Conservation (phyloP, 2,797 vertebrate genomes). For the Steatocranus sp. region DNA sequence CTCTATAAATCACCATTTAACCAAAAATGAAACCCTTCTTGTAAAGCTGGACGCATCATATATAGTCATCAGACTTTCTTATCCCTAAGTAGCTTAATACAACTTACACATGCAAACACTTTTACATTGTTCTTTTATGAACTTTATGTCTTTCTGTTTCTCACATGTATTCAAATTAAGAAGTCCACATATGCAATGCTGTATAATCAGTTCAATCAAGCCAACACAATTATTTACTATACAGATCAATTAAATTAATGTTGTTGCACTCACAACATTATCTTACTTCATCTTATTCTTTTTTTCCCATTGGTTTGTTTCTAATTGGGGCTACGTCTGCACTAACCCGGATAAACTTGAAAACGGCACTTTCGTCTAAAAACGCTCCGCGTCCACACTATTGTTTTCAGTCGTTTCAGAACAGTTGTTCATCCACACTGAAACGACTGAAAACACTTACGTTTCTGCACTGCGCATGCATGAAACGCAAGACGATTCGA, state of each 20-base stretch:
- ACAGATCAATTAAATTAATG: background rate
- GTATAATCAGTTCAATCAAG: background rate
- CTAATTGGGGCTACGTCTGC: background rate
- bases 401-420: too few relatives aligned
- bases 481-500: too few relatives aligned
- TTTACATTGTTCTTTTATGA: background rate
- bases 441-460: too few relatives aligned
- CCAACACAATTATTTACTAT: background rate
- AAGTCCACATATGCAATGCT: background rate
- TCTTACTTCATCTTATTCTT: background rate
- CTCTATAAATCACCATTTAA: background rate
- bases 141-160: background rate
- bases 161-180: background rate
- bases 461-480: fast-evolving
- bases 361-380: fast-evolving
- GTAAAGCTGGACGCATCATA: fast-evolving
- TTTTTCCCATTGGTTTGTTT: background rate
- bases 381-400: too few relatives aligned
- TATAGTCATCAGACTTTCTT: background rate
- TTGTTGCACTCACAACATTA: background rate
- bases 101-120: background rate
- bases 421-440: too few relatives aligned
- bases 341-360: too few relatives aligned
- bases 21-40: background rate
- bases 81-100: background rate